A percentile compares a stretch with the other conserved stretches of the same genome.
phyloP scores from a whole-genome alignment of 2,113 vertebrate genomes.

The Saccopteryx bilineata region DNA sequence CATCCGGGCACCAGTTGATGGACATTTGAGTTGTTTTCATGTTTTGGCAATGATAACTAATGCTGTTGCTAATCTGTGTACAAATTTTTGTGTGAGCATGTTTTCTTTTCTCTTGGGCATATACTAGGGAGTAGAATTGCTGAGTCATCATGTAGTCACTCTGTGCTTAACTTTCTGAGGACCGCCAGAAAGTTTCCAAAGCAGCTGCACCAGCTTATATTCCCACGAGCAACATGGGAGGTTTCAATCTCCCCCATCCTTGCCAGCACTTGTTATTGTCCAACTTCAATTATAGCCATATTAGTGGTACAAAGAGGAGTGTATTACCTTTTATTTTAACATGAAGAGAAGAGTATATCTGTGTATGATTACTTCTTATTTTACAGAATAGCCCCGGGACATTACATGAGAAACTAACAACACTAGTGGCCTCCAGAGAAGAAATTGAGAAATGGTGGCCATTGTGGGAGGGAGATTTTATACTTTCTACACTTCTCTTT shows the following conservation, averaged over 20 bases:
- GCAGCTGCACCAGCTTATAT: background rate
- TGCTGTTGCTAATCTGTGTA: fast-evolving
- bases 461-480: background rate
- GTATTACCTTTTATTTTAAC: background rate
- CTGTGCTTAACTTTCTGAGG: background rate
- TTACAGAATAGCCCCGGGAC: background rate
- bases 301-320: background rate
- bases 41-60: background rate
- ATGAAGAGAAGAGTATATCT: background rate
- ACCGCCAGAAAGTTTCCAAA: background rate
- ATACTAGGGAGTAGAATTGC: background rate
- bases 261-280: background rate
- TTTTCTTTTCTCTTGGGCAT: background rate
- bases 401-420: too few relatives aligned
- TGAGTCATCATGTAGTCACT: background rate
- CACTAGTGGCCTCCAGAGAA: background rate
- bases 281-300: background rate
- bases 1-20: background rate
- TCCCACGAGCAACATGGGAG: fast-evolving
- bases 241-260: background rate
- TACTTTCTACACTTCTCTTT: background rate
- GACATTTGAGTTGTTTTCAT: background rate
- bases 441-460: background rate
- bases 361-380: background rate
- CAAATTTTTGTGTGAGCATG: background rate